Base-by-base conservation (phyloP, 2,888 invertebrate species). In the Sinopyrophorus schimmeli region DNA sequence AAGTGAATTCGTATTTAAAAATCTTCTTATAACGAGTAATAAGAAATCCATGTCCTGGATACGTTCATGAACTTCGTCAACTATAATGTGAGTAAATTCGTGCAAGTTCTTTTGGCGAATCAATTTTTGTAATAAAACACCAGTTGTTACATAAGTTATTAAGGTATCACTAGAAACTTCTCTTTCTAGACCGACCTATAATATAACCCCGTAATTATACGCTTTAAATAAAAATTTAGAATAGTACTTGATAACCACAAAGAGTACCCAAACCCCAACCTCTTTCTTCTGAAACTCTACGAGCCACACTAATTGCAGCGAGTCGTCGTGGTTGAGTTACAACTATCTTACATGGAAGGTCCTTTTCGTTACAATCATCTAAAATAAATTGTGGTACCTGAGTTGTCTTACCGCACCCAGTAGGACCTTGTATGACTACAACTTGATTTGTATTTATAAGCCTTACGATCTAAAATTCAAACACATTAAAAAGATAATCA, bases 41-140 rank as follows among this genome's bases (percentile, higher is more conserved):
- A 92, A 74, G 67, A 97, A 93, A 67, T 97, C 97, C 80, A 93
- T 90, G 15, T 95, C 90, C 67, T 91, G 86, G 59, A 90, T 89
- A 23, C 97, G 78, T 72, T 97, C 97, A 63, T 97, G 94, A 0
- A 96, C 89, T 76, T 97, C 96, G 68, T 96, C 96, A 4, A 97
- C 76, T 49, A 96, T 84, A 23, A 97, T 82, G 67, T 97, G 97
- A 0, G 94, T 92, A 65, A 80, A 96, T 48, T 84, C 80, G 28
- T 82, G 79, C 74, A 96, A 77, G 14, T 80, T 81, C 68, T 89
- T 90, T 0, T 77, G 65, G 11, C 67, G 67, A 18, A 95, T 84
- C 66, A 80, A 71, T 71, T 86, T 89, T 67, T 93, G 88, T 5
- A 96, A 76, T 23, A 95, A 76, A 1, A 93, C 86, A 44, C 92